Percentiles rank a stretch among this genome's conserved stretches.
Conservation (phyloP, 1,140 invertebrate genomes). For the Pogonomyrmex californicus region DNA sequence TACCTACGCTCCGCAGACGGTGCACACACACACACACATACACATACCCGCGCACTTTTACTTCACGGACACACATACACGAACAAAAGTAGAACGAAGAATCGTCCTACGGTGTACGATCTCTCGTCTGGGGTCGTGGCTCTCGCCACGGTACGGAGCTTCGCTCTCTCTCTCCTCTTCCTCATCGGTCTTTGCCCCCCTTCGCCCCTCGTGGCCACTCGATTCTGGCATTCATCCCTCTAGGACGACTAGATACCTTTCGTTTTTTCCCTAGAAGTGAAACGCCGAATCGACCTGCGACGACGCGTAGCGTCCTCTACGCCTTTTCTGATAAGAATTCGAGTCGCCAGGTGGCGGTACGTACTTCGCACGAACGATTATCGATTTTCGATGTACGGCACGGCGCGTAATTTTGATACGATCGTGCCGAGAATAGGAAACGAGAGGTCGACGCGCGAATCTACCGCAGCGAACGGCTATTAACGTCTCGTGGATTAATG, state of each 20-base stretch:
- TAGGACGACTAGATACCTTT: constrained; percentile 39
- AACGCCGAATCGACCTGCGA: background rate
- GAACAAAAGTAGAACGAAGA: constrained; percentile 25
- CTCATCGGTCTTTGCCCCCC: background rate
- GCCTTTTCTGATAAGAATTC: background rate
- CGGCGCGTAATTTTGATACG: constrained; percentile 6
- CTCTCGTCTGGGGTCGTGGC: constrained; percentile 58
- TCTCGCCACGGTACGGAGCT: constrained; percentile 34
- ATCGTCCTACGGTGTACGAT: background rate
- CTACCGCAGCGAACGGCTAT: background rate
- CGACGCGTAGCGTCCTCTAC: background rate
- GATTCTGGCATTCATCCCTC: background rate
- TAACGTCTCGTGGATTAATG: constrained; percentile 29
- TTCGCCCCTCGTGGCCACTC: background rate
- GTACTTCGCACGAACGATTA: background rate
- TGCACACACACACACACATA: constrained; percentile 34
- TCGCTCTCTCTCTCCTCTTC: constrained; percentile 36
- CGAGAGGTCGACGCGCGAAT: background rate
- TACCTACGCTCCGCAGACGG: constrained; percentile 61
- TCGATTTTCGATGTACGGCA: constrained; percentile 54
- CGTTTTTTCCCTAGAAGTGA: constrained; percentile 41
- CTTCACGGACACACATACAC: constrained; percentile 54
- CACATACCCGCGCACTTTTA: constrained; percentile 42
- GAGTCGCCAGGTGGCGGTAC: constrained; percentile 31
- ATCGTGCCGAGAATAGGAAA: constrained; percentile 19